These are phyloP conservation scores for Heterotilapia buettikoferi DNA, from an alignment of 2,113 vertebrate genomes.

Conservation along the genomic window DNA sequence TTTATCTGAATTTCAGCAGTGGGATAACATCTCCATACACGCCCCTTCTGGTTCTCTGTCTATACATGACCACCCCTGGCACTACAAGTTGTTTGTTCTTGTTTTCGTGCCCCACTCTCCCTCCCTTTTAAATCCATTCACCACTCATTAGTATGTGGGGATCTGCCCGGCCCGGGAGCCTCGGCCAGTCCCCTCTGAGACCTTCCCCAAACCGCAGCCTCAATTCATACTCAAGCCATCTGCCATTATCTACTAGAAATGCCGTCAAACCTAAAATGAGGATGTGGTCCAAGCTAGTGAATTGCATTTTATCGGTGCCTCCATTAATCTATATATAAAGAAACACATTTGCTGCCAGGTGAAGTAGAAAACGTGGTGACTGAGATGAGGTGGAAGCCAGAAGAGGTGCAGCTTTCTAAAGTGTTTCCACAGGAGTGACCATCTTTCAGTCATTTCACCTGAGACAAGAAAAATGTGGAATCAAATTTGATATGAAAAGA, in stretches of 20 bases:
- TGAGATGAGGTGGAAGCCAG: not conserved
- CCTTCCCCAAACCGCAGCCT: not conserved
- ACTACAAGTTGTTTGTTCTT: not conserved
- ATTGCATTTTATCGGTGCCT: not conserved
- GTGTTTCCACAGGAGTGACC: not conserved
- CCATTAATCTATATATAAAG: not conserved
- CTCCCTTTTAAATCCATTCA: not conserved
- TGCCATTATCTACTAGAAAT: not conserved
- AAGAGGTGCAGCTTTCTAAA: not conserved
- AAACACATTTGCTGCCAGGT: not conserved
- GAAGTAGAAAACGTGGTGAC: not conserved
- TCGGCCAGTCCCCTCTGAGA: not conserved
- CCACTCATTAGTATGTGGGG: not conserved
- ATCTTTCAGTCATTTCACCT: not conserved
- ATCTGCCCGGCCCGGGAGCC: accelerated
- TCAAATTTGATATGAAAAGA: not conserved
- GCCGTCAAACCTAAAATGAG: not conserved
- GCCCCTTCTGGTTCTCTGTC: not conserved
- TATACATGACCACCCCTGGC: not conserved
- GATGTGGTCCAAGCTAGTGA: not conserved
- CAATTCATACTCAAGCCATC: not conserved
- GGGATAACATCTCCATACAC: not conserved
- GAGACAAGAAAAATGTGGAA: not conserved
- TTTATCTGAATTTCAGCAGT: not conserved
- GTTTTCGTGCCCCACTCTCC: not conserved